Conservation (phyloP, 2,113 vertebrate species). For the Trogon melanurus region DNA sequence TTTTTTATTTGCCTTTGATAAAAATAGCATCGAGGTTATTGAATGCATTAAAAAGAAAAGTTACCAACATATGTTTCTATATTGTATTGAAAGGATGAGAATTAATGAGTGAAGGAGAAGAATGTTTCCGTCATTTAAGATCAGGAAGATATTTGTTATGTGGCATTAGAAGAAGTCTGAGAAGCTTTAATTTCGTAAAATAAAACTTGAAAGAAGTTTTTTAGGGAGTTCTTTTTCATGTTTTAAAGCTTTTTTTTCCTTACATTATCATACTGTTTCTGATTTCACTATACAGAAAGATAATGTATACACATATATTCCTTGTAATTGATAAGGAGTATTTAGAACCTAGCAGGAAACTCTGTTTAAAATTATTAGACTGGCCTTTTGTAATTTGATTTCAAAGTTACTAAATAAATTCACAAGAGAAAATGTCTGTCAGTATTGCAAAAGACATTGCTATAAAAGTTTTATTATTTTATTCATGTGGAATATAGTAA, state of each 20-base stretch:
- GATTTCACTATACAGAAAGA: neutral
- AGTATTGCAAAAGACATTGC: neutral
- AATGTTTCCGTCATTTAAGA: neutral
- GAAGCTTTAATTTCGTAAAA: neutral
- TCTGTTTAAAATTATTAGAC: neutral
- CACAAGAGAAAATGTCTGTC: neutral
- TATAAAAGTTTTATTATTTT: neutral
- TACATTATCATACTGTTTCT: neutral
- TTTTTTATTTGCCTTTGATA: neutral
- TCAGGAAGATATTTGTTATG: neutral
- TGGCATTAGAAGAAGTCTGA: neutral
- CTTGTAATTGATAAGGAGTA: neutral
- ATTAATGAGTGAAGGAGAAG: neutral
- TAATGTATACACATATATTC: rapidly evolving
- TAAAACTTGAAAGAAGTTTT: neutral
- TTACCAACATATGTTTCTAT: neutral
- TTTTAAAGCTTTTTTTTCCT: neutral
- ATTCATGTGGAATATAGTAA: neutral
- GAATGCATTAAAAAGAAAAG: neutral
- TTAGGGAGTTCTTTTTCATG: neutral
- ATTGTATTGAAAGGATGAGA: neutral
- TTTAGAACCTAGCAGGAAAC: neutral
- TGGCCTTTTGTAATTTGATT: neutral
- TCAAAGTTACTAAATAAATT: neutral
- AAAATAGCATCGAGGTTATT: neutral